Evolutionary conservation across 1,140 invertebrate genomes (phyloP).

Genomic region (Lepidurus couesii): DNA sequence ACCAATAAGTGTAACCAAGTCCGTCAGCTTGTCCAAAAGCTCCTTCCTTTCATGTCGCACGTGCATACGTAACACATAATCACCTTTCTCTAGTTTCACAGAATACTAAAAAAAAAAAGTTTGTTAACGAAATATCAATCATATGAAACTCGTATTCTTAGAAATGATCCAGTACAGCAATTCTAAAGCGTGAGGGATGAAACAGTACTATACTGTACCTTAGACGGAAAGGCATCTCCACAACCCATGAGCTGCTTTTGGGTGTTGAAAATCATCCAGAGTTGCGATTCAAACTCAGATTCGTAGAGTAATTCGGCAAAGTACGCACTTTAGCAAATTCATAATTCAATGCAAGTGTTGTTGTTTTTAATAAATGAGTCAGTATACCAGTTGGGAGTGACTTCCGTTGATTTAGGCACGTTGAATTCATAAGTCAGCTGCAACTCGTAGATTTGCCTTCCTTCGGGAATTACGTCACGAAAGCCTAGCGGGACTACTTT

Average conservation of each 20-base stretch:
- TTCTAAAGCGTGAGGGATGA: slow-evolving; percentile 25
- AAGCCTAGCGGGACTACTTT: slow-evolving; percentile 64
- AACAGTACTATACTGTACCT: slow-evolving; percentile 52
- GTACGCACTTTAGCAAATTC: slow-evolving; percentile 51
- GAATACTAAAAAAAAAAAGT: slow-evolving; percentile 60
- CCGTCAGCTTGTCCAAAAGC: slow-evolving; percentile 70
- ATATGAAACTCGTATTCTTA: not conserved
- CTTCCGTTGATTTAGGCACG: slow-evolving; percentile 72
- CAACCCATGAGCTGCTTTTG: slow-evolving; percentile 79
- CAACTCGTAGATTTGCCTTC: slow-evolving; percentile 82
- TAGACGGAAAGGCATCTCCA: slow-evolving; percentile 82
- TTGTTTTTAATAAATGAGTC: not conserved
- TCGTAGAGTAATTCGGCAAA: slow-evolving; percentile 87
- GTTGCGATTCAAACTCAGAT: slow-evolving; percentile 87
- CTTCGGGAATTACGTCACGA: slow-evolving; percentile 77
- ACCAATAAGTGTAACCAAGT: slow-evolving; percentile 63
- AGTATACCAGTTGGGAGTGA: slow-evolving; percentile 59
- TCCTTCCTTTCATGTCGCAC: slow-evolving; percentile 83
- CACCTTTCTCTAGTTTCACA: slow-evolving; percentile 89
- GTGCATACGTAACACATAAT: slow-evolving; percentile 78
- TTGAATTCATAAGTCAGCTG: slow-evolving; percentile 80
- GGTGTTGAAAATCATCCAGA: slow-evolving; percentile 92
- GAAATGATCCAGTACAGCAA: not conserved
- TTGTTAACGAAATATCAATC: slow-evolving; percentile 23
- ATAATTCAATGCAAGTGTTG: not conserved